Evolutionary conservation across 2,888 invertebrate genomes (phyloP).

Genomic region (Criorhina ranunculi): DNA sequence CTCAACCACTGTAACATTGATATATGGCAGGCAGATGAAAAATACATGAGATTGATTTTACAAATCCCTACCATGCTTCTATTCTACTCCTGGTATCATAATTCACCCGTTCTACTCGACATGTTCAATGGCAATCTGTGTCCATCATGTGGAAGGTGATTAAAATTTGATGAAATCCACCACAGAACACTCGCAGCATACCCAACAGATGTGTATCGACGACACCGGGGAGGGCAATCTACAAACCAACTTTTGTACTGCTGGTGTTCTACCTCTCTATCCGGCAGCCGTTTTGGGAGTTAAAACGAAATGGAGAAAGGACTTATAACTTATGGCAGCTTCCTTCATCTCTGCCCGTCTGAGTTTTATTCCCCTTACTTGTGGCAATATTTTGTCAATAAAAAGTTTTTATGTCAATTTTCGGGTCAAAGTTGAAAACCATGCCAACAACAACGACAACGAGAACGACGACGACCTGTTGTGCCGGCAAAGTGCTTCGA

Average conservation of each 20-base stretch:
- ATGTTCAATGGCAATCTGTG: constrained; percentile 66
- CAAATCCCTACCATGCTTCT: constrained; percentile 39
- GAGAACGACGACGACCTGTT: constrained; percentile 73
- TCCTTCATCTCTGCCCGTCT: constrained; percentile 8
- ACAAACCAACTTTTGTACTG: constrained; percentile 59
- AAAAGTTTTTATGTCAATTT: constrained; percentile 71
- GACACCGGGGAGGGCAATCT: constrained; percentile 17
- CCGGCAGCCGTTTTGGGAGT: constrained; percentile 22
- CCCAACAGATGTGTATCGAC: constrained; percentile 55
- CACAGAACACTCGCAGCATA: constrained; percentile 49
- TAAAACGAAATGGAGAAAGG: constrained; percentile 2
- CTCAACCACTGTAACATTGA: constrained; percentile 57
- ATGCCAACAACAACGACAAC: constrained; percentile 20
- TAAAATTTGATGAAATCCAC: constrained; percentile 73
- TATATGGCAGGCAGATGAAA: constrained; percentile 55
- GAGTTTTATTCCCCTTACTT: constrained; percentile 37
- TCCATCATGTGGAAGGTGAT: constrained; percentile 72
- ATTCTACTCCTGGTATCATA: constrained; percentile 43
- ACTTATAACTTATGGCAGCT: constrained; percentile 43
- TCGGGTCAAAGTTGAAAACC: constrained; percentile 66
- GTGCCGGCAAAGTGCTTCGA: constrained; percentile 57
- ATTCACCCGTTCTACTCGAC: constrained; percentile 63
- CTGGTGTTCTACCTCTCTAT: constrained; percentile 16
- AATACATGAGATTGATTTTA: constrained; percentile 68
- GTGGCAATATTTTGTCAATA: constrained; percentile 70